Base-by-base conservation (phyloP, 2,888 invertebrate genomes). In the Trileptium ribeirensis region DNA sequence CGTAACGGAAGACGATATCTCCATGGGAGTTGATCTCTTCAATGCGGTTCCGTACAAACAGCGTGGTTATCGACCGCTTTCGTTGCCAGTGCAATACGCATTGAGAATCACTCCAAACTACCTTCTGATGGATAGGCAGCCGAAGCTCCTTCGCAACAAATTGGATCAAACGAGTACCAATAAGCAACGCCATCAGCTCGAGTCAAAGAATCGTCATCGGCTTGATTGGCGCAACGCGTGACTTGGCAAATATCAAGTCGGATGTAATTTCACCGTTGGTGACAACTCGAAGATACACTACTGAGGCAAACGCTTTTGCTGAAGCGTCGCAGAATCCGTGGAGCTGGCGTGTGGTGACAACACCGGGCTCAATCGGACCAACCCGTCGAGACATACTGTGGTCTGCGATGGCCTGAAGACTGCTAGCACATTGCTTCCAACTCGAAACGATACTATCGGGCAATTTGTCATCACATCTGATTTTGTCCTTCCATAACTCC, bases 141-240 rank as follows among this genome's bases (percentile, higher is more conserved):
- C 33, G 3, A 8, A 70, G 15, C 36, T 70, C 19, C 31, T 70
- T 8, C 15, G 36, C 8, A 8, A 70, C 70, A 70, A 70, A 70
- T n/a, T 70, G 31, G 70, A 70, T 29, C 33, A 29, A 31, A 33
- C 70, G 70, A 29, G 36, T 36, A 70, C 70, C 70, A 31, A 70
- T 70, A 29, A 70, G 36, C 3, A 70, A 15, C 8, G 36, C 70
- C 70, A 70, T 70, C 8, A 70, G 70, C n/a, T 70, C 70, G 79
- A 39, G 86, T 19, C 70, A n/a, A 36, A n/a, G 70, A 15, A 70
- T 29, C n/a, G 70, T 15, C 36, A 70, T 15, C 8, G 8, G 15
- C n/a, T 70, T 70, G 3, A 70, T 31, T 8, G 70, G 70, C 8
- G 70, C 70, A 15, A 70, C 31, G 15, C 70, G 31, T 15, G 33